These are phyloP conservation scores for Propithecus perrieri DNA, from an alignment of 2,797 vertebrate species.

Conservation along the genomic window DNA sequence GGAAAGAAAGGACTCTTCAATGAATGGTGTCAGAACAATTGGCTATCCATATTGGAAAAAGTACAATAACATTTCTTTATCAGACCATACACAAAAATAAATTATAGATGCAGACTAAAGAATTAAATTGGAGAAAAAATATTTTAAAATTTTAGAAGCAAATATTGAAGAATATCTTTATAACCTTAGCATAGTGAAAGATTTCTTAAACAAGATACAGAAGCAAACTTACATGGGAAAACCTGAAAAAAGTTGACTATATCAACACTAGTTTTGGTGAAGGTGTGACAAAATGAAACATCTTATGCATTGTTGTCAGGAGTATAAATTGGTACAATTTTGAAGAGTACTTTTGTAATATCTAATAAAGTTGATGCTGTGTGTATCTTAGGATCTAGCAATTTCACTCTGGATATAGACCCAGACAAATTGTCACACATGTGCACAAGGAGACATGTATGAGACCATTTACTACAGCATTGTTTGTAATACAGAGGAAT, in stretches of 20 bases:
- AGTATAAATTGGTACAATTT: background rate
- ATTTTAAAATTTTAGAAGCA: background rate
- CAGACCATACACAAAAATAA: background rate
- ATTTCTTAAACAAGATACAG: background rate
- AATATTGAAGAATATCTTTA: background rate
- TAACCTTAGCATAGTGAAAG: background rate
- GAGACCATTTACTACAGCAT: background rate
- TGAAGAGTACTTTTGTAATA: background rate
- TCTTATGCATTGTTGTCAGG: background rate
- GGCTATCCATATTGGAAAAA: background rate
- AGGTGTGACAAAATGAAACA: background rate
- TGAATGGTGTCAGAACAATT: background rate
- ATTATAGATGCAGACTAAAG: background rate
- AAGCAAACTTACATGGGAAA: background rate
- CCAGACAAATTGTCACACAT: background rate
- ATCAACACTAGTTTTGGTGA: background rate
- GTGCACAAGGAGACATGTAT: background rate
- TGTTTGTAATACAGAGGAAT: background rate
- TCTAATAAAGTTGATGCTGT: background rate
- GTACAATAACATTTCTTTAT: slow-evolving; percentile 1
- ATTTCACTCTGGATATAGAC: background rate
- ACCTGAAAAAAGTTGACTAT: background rate
- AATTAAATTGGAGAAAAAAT: background rate
- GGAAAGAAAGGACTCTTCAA: background rate
- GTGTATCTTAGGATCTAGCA: background rate